A percentile compares a stretch with the other conserved stretches of the same genome.
phyloP scores from a whole-genome alignment of 2,113 vertebrate species.

The Lophotis ruficrista region DNA sequence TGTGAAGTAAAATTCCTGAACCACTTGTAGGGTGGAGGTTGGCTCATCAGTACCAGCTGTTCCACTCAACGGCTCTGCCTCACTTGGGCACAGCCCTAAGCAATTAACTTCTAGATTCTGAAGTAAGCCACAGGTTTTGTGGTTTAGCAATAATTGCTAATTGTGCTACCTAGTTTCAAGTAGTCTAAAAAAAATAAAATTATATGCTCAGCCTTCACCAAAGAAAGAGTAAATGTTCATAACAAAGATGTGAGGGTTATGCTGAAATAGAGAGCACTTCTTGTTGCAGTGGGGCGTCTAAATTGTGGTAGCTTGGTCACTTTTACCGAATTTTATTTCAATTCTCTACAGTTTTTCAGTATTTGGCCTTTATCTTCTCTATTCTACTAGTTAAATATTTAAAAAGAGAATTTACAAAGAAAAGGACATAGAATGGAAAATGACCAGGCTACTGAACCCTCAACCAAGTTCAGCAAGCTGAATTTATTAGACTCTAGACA shows the following conservation, averaged over 20 bases:
- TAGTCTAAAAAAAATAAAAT: not conserved
- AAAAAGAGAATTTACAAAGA: not conserved
- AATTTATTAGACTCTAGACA: not conserved
- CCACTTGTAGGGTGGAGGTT: accelerated
- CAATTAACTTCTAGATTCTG: not conserved
- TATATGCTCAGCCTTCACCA: not conserved
- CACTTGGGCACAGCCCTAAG: not conserved
- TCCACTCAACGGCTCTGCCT: not conserved
- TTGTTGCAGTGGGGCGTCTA: not conserved
- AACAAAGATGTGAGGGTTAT: not conserved
- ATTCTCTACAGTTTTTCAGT: not conserved
- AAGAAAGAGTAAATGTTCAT: not conserved
- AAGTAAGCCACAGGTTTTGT: not conserved
- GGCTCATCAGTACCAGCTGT: not conserved
- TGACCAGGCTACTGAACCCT: not conserved
- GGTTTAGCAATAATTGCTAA: not conserved
- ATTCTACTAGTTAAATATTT: not conserved
- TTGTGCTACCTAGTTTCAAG: not conserved
- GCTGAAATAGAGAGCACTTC: not conserved
- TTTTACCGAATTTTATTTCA: not conserved
- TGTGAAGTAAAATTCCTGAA: accelerated
- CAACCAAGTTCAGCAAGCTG: not conserved
- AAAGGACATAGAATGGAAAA: not conserved
- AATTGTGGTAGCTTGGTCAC: not conserved
- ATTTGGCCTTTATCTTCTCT: not conserved